Percentiles rank a stretch among this genome's conserved stretches.
Conservation (phyloP, 2,113 vertebrate species). For the Myiopsitta monachus region DNA sequence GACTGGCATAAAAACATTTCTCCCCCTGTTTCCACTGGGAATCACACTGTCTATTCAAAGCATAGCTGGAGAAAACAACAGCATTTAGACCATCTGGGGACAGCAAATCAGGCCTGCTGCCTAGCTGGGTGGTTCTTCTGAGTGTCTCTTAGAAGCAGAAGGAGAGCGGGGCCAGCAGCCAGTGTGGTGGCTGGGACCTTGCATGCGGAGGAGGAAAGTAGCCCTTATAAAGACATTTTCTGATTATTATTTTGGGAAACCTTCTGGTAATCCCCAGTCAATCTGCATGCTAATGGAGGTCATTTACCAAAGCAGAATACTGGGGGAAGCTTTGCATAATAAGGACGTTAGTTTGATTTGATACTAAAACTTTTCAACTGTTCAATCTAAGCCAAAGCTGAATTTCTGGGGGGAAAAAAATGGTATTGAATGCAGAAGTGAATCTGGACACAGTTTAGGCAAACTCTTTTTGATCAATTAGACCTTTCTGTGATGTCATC, state of each 20-base stretch:
- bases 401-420: neutral
- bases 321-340: slow-evolving; percentile 68
- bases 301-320: slow-evolving; percentile 65
- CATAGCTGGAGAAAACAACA: neutral
- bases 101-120: neutral
- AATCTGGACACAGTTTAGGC: slow-evolving; percentile 25
- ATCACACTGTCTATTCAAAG: neutral
- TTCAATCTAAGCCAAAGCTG: slow-evolving; percentile 50
- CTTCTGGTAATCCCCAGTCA: slow-evolving; percentile 71
- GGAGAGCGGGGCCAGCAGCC: neutral
- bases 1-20: neutral
- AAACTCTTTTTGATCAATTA: slow-evolving; percentile 51
- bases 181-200: neutral
- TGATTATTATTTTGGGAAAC: slow-evolving; percentile 70
- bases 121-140: neutral
- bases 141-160: neutral
- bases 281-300: slow-evolving; percentile 75
- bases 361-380: slow-evolving; percentile 63
- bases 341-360: slow-evolving; percentile 55
- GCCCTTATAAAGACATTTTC: slow-evolving; percentile 69
- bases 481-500: slow-evolving; percentile 30
- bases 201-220: neutral
- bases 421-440: slow-evolving; percentile 33
- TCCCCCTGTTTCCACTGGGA: neutral
- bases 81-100: slow-evolving; percentile 12